Conservation (phyloP, 2,797 vertebrate genomes). For the Sebastes miniatus region DNA sequence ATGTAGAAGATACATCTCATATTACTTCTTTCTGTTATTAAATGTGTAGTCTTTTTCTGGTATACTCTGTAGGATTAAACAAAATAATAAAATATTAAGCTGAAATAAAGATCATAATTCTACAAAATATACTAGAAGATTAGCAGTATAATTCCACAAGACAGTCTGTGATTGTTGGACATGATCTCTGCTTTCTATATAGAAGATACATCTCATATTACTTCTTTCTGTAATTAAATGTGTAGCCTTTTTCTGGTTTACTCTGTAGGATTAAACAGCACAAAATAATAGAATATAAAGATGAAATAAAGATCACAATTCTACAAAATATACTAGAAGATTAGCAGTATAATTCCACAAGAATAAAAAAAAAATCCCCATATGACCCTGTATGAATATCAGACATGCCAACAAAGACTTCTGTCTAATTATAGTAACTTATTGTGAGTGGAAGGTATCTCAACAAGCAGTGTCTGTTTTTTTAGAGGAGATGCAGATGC, state of each 20-base stretch:
- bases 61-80: no score
- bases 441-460: constrained; percentile 24
- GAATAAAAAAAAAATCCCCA: background rate
- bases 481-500: background rate
- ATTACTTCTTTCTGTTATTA: background rate
- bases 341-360: background rate
- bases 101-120: no score
- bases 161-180: no score
- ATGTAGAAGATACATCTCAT: background rate
- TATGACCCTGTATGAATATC: background rate
- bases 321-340: background rate
- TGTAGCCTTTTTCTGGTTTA: background rate
- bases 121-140: no score
- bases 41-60: no score
- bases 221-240: background rate
- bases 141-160: no score
- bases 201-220: no score
- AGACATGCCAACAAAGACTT: background rate
- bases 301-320: background rate
- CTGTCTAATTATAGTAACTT: constrained; percentile 21
- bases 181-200: background rate
- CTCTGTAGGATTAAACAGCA: background rate
- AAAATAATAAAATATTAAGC: background rate
- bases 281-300: background rate
- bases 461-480: constrained; percentile 17